These are phyloP conservation scores for Athrips mouffetella DNA, from an alignment of 2,888 invertebrate species.

Conservation along the genomic window DNA sequence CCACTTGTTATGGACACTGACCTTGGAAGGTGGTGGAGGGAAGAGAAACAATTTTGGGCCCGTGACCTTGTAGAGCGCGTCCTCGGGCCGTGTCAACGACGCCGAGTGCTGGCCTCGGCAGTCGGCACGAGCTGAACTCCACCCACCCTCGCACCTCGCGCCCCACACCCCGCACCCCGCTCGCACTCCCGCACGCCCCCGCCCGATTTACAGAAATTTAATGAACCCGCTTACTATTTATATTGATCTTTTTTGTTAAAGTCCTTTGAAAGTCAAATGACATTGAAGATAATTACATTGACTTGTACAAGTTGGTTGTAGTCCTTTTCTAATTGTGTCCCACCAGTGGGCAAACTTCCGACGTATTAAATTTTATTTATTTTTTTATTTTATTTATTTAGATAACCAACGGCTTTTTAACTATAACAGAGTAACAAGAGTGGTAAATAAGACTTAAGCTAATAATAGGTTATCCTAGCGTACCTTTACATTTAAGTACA, in stretches of 20 bases:
- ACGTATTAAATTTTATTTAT: too few relatives aligned
- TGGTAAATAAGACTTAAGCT: too few relatives aligned
- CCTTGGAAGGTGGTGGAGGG: constrained; percentile 20
- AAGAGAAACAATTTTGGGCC: constrained; percentile 39
- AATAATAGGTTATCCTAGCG: too few relatives aligned
- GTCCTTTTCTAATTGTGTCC: too few relatives aligned
- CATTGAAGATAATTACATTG: neutral
- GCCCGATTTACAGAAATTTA: constrained; percentile 48
- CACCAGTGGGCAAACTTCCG: too few relatives aligned
- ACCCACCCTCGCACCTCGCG: constrained; percentile 25
- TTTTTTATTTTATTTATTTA: too few relatives aligned
- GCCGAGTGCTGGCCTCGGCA: constrained; percentile 45
- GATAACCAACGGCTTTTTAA: too few relatives aligned
- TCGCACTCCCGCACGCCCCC: constrained; percentile 26
- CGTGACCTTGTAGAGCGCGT: constrained; percentile 63
- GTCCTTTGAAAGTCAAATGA: neutral
- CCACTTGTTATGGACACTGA: neutral
- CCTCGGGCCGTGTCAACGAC: constrained; percentile 72
- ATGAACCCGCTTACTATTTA: constrained; percentile 32
- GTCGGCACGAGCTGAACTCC: constrained; percentile 42
- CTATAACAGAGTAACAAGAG: too few relatives aligned
- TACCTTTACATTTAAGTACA: too few relatives aligned
- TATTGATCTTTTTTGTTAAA: constrained; percentile 22
- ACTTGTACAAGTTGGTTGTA: neutral
- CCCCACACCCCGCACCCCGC: constrained; percentile 25